Evolutionary conservation across 2,797 vertebrate species (phyloP), one percentile per base, ranked within the genome.

Genomic region (Galago senegalensis): DNA sequence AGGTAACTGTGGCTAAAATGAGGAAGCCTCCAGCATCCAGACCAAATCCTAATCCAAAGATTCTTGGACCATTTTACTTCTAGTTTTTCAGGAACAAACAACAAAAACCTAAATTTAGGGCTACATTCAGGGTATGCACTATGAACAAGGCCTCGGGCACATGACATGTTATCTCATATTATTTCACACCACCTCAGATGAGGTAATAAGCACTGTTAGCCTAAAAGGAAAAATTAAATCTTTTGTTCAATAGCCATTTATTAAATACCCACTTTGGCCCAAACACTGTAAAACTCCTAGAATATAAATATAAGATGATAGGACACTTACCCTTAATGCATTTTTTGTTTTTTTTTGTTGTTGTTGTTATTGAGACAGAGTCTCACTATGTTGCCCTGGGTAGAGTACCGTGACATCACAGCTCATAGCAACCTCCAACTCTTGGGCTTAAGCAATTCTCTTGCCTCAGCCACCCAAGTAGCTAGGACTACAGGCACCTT

Each of bases 231-330:
- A 83, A 63, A 46, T 25, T 77, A 43, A 91, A 75, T 83, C 79
- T 43, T 90, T 92, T 79, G 73, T 87, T 83, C 21, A 87, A 70
- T 37, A 40, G 65, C 37, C 29, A 63, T 76, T 70, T 75, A 76
- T n/a, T 81, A 70, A 88, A 67, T n/a, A 80, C 18, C 27, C 25
- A 60, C 21, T 67, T 49, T 65, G 53, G 37, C 31, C 72, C 49
- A 89, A 89, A 89, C 37, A 37, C 53, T 65, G 29, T 89, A 37
- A 87, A 86, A 89, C 27, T 92, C 53, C 29, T 49, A 46, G 29
- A 86, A 65, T 92, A 77, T 79, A 83, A 77, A 89, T 65, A 27
- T n/a, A 94, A 73, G 49, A 89, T 63, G 34, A 58, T 7, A 75
- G 37, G 11, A 46, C 43, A 31, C 37, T 29, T 87, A 49, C 49